These are phyloP conservation scores for Pterocles gutturalis DNA, from an alignment of 2,113 vertebrate species.

Conservation along the genomic window DNA sequence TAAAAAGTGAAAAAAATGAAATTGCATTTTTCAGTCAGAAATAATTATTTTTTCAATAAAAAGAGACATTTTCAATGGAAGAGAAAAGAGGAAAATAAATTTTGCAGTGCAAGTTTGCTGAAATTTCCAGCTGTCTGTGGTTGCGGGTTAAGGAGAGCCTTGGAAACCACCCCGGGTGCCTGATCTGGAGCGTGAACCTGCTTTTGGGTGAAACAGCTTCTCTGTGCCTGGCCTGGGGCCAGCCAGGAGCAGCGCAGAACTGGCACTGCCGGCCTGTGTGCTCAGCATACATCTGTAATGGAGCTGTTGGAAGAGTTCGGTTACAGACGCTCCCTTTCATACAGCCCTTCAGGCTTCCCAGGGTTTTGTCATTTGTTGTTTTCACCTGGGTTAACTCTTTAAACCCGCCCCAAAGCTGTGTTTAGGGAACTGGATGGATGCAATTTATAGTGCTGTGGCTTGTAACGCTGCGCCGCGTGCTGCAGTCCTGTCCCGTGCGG, in stretches of 20 bases:
- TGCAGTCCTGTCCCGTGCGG: neutral
- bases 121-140: neutral
- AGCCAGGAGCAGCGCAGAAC: neutral
- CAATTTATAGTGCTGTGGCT: neutral
- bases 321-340: neutral
- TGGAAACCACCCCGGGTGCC: neutral
- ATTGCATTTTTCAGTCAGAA: neutral
- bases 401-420: neutral
- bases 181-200: neutral
- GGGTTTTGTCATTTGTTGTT: neutral
- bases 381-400: neutral
- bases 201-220: neutral
- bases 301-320: neutral
- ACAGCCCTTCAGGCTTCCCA: neutral
- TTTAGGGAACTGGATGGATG: constrained; percentile 28
- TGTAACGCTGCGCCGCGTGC: neutral
- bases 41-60: neutral
- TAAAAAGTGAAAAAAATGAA: neutral
- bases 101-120: neutral
- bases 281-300: neutral
- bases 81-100: neutral
- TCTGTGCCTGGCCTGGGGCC: neutral
- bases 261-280: neutral
- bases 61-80: neutral
- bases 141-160: neutral